A percentile compares a stretch with the other conserved stretches of the same genome.
phyloP scores from a whole-genome alignment of 2,888 invertebrate genomes.

The Athetis lepigone region DNA sequence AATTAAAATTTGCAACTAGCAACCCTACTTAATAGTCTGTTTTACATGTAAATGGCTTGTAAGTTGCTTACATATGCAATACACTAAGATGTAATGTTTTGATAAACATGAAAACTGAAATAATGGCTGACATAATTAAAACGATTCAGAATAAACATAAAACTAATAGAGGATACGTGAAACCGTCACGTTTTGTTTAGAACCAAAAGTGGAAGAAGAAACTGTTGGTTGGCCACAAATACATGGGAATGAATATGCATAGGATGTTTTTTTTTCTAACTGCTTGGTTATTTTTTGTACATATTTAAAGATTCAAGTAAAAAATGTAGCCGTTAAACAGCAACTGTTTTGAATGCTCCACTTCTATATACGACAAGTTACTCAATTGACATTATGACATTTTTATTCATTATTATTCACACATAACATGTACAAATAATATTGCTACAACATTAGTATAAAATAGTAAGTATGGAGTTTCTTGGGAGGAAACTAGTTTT shows the following conservation, averaged over 20 bases:
- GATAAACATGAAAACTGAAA: conserved; percentile 67
- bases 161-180: conserved; percentile 28
- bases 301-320: too few species aligned
- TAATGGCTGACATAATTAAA: conserved; percentile 60
- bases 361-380: too few species aligned
- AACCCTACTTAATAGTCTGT: conserved; percentile 60
- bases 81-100: conserved; percentile 63
- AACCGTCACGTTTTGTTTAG: conserved; percentile 36
- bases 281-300: too few species aligned
- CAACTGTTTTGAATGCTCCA: too few species aligned
- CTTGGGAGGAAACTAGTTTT: too few species aligned
- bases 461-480: too few species aligned
- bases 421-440: too few species aligned
- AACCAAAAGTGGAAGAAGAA: conserved; percentile 6
- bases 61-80: conserved; percentile 67
- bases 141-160: conserved; percentile 47
- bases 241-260: neutral
- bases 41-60: conserved; percentile 65
- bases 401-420: too few species aligned
- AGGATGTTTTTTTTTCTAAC: too few species aligned
- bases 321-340: too few species aligned
- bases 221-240: neutral
- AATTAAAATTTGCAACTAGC: neutral
- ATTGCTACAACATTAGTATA: too few species aligned
- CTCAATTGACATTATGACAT: too few species aligned